phyloP scores from a whole-genome alignment of 2,797 vertebrate species.

The Acrossocheilus fasciatus region DNA sequence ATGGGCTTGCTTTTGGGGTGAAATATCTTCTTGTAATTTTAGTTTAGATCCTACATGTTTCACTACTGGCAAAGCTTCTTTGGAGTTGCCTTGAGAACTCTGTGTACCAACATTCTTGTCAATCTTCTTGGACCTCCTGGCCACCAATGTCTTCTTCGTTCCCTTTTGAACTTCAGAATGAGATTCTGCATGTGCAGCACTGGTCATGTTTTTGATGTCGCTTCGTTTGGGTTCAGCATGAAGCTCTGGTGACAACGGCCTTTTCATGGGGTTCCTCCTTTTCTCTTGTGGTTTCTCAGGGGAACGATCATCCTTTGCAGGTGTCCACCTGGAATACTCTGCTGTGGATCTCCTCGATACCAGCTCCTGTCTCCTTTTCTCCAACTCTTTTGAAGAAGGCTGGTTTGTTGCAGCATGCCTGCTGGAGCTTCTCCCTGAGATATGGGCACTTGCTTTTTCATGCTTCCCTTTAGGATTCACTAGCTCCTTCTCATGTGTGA shows the following conservation, averaged over 20 bases:
- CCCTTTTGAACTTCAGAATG: conserved; percentile 6
- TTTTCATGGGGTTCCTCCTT: conserved; percentile 37
- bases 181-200: not conserved
- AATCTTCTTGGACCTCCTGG: conserved; percentile 16
- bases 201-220: not conserved
- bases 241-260: conserved; percentile 28
- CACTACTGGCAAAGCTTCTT: not conserved
- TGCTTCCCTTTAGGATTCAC: not conserved
- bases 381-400: conserved; percentile 47
- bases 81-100: not conserved
- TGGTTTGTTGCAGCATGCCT: not conserved
- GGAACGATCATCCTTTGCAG: not conserved
- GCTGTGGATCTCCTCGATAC: conserved; percentile 35
- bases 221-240: conserved; percentile 20
- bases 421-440: conserved; percentile 14
- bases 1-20: not conserved
- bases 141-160: conserved; percentile 27
- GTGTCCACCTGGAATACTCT: conserved; percentile 35
- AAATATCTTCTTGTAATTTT: not conserved
- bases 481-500: conserved; percentile 1
- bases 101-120: not conserved
- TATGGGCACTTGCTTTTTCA: not conserved
- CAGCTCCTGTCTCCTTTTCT: conserved; percentile 33
- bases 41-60: conserved; percentile 21
- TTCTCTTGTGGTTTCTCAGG: conserved; percentile 48